A percentile compares a stretch with the other conserved stretches of the same genome.
Conservation (phyloP, 2,888 invertebrate species). For the Rhingia rostrata region DNA sequence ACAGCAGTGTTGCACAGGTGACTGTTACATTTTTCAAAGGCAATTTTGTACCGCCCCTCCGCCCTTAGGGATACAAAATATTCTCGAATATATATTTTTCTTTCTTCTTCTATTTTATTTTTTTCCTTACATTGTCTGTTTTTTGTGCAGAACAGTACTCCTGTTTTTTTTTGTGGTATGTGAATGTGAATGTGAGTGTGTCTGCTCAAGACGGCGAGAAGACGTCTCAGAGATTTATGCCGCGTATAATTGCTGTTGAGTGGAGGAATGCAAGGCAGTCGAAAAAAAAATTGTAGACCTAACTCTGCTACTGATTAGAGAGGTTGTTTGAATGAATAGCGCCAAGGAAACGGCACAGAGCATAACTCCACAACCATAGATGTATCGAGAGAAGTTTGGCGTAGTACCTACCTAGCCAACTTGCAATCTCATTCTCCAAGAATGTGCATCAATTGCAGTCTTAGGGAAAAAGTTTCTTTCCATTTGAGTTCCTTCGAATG, state of each 20-base stretch:
- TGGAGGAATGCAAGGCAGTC: conserved; percentile 54
- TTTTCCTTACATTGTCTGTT: conserved; percentile 52
- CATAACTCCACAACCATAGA: conserved; percentile 9
- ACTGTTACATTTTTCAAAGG: conserved; percentile 57
- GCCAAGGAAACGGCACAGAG: conserved; percentile 14
- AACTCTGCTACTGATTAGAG: conserved; percentile 69
- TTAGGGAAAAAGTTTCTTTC: conserved; percentile 41
- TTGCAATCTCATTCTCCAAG: conserved; percentile 11
- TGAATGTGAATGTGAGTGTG: neutral
- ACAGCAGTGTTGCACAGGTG: conserved; percentile 48
- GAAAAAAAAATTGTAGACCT: conserved; percentile 30
- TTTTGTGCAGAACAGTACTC: conserved; percentile 25
- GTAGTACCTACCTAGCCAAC: neutral
- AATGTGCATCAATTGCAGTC: conserved; percentile 71
- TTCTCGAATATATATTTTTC: conserved; percentile 20
- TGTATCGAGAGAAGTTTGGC: conserved; percentile 67
- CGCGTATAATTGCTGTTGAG: conserved; percentile 73
- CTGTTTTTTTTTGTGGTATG: neutral
- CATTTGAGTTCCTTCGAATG: conserved; percentile 64
- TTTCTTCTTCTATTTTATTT: neutral
- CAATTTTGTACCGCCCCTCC: conserved; percentile 53
- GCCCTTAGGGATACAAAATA: conserved; percentile 25
- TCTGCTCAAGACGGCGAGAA: conserved; percentile 63
- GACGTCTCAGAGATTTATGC: conserved; percentile 68
- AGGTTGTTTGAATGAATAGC: conserved; percentile 61